Evolutionary conservation across 2,888 invertebrate genomes (phyloP).

Genomic region (Drosophila nigritarsus): DNA sequence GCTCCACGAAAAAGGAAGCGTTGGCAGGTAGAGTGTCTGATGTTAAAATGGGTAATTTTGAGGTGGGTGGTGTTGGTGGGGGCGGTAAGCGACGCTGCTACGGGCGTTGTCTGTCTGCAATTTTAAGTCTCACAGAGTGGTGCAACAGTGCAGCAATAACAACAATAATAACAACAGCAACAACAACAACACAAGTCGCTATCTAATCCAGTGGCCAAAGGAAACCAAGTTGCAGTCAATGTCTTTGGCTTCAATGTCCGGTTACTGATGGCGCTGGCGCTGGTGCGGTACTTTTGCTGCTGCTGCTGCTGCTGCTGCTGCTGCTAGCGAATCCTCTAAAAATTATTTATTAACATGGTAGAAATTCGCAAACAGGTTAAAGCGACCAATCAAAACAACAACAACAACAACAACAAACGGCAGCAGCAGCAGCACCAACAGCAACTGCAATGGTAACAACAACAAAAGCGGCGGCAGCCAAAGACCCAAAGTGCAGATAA

Average conservation of each 20-base stretch:
- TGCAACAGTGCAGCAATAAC: not conserved
- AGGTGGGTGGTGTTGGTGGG: constrained; percentile 1
- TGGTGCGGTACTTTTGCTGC: constrained; percentile 37
- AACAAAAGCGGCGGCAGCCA: constrained; percentile 65
- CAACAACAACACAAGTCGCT: constrained; percentile 20
- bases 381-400: constrained; percentile 78
- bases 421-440: constrained; percentile 9
- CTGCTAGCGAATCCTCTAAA: constrained; percentile 80
- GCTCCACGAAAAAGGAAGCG: not conserved
- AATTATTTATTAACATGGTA: constrained; percentile 84
- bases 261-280: constrained; percentile 48
- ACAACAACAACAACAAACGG: constrained; percentile 36
- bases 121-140: constrained; percentile 43
- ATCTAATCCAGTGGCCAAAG: constrained; percentile 48
- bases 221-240: constrained; percentile 18
- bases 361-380: constrained; percentile 84
- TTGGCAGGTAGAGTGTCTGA: constrained; percentile 7
- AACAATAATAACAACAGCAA: not conserved
- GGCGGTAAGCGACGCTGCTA: constrained; percentile 11
- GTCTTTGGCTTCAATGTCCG: constrained; percentile 26
- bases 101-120: constrained; percentile 40
- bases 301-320: constrained; percentile 43
- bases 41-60: constrained; percentile 1
- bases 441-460: constrained; percentile 35
- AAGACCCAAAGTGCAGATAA: constrained; percentile 78